These are phyloP conservation scores for Colletes latitarsis DNA, from an alignment of 1,140 invertebrate species.

Conservation along the genomic window DNA sequence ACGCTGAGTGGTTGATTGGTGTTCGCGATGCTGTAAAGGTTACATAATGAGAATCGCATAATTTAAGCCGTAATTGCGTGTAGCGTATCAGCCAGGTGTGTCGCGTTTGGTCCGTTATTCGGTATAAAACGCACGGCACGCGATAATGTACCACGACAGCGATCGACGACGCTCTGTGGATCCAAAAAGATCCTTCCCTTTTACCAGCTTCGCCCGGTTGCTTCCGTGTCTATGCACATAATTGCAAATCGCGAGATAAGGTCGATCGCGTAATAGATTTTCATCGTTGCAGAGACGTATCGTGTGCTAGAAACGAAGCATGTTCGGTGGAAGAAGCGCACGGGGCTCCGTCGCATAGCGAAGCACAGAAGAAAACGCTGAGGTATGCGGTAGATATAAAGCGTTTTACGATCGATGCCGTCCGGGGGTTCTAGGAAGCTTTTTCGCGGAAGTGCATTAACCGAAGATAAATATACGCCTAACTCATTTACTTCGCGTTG, in stretches of 20 bases:
- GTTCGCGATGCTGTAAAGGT: slow-evolving; percentile 4
- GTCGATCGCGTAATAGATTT: not conserved
- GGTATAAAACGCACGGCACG: slow-evolving; percentile 10
- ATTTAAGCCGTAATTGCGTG: slow-evolving; percentile 24
- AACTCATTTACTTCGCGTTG: slow-evolving; percentile 31
- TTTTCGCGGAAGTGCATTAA: slow-evolving; percentile 44
- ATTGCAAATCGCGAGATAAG: not conserved
- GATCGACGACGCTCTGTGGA: not conserved
- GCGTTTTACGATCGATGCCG: slow-evolving; percentile 31
- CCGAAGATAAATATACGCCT: slow-evolving; percentile 39
- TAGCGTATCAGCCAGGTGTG: slow-evolving; percentile 29
- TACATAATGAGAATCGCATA: slow-evolving; percentile 19
- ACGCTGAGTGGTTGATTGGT: not conserved
- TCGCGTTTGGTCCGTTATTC: not conserved
- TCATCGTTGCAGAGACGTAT: not conserved
- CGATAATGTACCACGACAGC: not conserved
- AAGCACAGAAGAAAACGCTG: not conserved
- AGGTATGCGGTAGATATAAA: slow-evolving; percentile 8
- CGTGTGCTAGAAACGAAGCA: not conserved
- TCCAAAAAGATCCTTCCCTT: not conserved
- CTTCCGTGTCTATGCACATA: not conserved
- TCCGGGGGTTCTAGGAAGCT: not conserved
- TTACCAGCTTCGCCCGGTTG: not conserved
- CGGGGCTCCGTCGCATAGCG: not conserved
- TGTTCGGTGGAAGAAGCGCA: not conserved